Conservation (phyloP, 2,888 invertebrate genomes). For the Tipula helvola region DNA sequence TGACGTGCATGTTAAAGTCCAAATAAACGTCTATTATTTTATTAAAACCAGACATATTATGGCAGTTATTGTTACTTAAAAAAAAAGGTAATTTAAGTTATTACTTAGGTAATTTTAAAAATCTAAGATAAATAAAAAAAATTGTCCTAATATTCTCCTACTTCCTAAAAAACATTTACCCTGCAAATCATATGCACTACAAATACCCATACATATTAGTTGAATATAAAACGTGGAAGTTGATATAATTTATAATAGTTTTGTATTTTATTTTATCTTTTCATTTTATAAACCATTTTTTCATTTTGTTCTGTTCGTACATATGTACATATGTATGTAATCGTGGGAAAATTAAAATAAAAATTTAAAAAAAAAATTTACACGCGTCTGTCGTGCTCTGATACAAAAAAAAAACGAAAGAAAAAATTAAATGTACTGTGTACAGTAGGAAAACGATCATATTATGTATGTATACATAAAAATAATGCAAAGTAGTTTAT, state of each 20-base stretch:
- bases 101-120: too few species aligned
- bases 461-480: neutral
- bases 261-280: neutral
- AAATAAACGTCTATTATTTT: too few species aligned
- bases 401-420: neutral
- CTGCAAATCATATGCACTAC: neutral
- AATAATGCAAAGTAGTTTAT: neutral
- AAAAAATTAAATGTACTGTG: neutral
- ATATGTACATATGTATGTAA: neutral
- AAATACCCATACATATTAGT: neutral
- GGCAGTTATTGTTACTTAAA: too few species aligned
- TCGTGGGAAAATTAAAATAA: neutral
- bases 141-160: too few species aligned
- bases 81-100: too few species aligned
- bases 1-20: too few species aligned
- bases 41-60: too few species aligned
- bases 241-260: neutral
- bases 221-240: neutral
- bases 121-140: too few species aligned
- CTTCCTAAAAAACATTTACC: neutral
- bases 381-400: constrained; percentile 4
- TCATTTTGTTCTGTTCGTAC: neutral
- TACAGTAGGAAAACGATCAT: neutral
- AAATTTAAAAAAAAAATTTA: neutral
- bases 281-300: neutral